Evolutionary conservation across 2,113 vertebrate species (phyloP), one percentile per base, ranked within the genome.

Genomic region (Mormyrus lacerda): DNA sequence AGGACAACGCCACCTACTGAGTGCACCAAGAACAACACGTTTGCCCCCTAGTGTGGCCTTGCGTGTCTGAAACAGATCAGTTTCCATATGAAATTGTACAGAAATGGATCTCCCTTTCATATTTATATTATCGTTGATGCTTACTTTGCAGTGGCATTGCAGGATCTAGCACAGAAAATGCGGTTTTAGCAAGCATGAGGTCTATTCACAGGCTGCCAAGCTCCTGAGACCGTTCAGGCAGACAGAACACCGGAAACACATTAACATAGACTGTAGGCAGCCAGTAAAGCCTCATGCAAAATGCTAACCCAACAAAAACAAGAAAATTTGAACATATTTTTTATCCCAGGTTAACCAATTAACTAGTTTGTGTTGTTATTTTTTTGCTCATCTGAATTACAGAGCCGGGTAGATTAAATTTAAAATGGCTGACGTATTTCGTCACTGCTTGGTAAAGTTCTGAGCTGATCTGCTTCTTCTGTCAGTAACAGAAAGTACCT

Each of bases 1-100:
- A 11, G 35, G 3, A 42, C 27, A 31, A 5, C 65, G 45, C 47
- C 65, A 76, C 89, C 85, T 86, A 88, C 87, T 87, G 91, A 55
- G 50, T 24, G n/a, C 50, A 24, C 91, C 13, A 3, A 8, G 42
- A 83, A 83, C 73, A 86, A 39, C 11, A 76, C 3, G 1, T 76
- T 76, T 76, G 31, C 13, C 65, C 65, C 65, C 65, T 13, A 31
- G 31, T 13, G 65, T 73, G 11, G 27, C 65, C 65, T 35, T 31
- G 27, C 13, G 5, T 76, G 31, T 76, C 27, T 76, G 69, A 76
- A 76, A 76, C 69, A 76, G 69, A 76, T 76, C 69, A 35, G 69
- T 17, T 76, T 76, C 31, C 27, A 76, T 35, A 76, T 6, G 31
- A 39, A 39, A 76, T 3, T 65, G 69, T 35, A 73, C 65, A 73